phyloP scores from a whole-genome alignment of 2,888 invertebrate genomes.

The Maniola hyperantus region DNA sequence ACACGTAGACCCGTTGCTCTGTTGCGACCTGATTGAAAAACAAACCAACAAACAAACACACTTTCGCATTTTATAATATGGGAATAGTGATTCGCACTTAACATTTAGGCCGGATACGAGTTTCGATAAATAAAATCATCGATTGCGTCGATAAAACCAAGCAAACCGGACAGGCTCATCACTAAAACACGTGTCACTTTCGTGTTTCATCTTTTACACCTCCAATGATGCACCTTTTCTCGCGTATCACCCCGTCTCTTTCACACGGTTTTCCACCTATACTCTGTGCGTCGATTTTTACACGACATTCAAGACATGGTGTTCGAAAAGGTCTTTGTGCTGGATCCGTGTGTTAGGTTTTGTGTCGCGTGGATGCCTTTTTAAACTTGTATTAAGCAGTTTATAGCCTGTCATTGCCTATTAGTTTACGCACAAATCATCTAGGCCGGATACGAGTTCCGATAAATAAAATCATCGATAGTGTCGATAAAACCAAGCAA shows the following conservation, averaged over 20 bases:
- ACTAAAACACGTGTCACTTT: conserved; percentile 75
- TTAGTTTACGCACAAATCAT: too few relatives aligned
- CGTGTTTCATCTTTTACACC: conserved; percentile 81
- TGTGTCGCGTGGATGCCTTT: conserved; percentile 39
- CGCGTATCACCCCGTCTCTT: conserved; percentile 50
- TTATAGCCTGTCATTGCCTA: conserved; percentile 50
- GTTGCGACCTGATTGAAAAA: too few relatives aligned
- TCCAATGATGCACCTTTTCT: conserved; percentile 68
- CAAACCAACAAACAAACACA: too few relatives aligned
- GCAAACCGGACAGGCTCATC: conserved; percentile 45
- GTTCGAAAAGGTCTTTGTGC: conserved; percentile 30
- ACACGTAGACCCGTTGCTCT: too few relatives aligned
- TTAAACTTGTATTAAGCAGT: conserved; percentile 42
- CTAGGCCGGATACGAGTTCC: too few relatives aligned
- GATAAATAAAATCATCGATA: conserved; percentile 22
- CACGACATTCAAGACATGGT: conserved; percentile 25
- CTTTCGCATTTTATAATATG: too few relatives aligned
- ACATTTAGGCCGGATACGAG: too few relatives aligned
- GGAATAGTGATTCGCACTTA: too few relatives aligned
- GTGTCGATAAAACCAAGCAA: not conserved
- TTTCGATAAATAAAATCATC: conserved; percentile 12
- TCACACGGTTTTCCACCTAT: conserved; percentile 43
- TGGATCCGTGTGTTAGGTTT: conserved; percentile 22
- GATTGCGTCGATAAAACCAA: conserved; percentile 14
- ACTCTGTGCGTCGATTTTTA: conserved; percentile 24